Evolutionary conservation across 2,113 vertebrate species (phyloP), one percentile per base, ranked within the genome.

Genomic region (Macquaria ambigua): DNA sequence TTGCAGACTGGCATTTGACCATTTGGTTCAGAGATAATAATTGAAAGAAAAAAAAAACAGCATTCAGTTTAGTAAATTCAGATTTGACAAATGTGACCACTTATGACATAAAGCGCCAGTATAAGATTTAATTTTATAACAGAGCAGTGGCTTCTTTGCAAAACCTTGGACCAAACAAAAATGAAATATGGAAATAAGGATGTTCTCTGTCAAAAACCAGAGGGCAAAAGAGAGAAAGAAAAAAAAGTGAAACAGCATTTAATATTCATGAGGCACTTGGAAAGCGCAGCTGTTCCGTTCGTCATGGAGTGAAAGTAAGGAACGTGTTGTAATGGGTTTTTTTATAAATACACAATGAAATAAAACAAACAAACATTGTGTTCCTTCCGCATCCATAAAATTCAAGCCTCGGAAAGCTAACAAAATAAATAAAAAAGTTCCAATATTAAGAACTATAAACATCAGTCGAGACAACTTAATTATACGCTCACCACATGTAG

Each of bases 371-470:
- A 79, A 81, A 90, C 85, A 41, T 31, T 77, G 81, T 9, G 81
- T 74, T 82, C 85, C 83, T 84, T 90, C 81, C 28, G 23, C 82
- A 71, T 82, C 71, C 59, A 48, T 88, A 90, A 93, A 93, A 92
- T 63, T 53, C 64, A 90, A 79, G 75, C 79, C 77, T 63, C 28
- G 37, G 58, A 83, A 82, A 80, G 85, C 62, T 78, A 90, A 71
- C 64, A 87, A 90, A 93, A 94, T 93, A 94, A 94, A 95, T 93
- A 92, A 83, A 59, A 31, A 85, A 84, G 63, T 69, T 92, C 88
- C 82, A 77, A 90, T 86, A 87, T 85, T 77, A 37, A 82, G 58
- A 89, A 79, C 58, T 81, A 90, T 76, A 93, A 93, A 93, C 87
- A 87, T 82, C 12, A 62, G 78, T 82, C 50, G 62, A 52, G 77